Evolutionary conservation across 2,113 vertebrate genomes (phyloP), one percentile per base, ranked within the genome.

Genomic region (Calypte anna): DNA sequence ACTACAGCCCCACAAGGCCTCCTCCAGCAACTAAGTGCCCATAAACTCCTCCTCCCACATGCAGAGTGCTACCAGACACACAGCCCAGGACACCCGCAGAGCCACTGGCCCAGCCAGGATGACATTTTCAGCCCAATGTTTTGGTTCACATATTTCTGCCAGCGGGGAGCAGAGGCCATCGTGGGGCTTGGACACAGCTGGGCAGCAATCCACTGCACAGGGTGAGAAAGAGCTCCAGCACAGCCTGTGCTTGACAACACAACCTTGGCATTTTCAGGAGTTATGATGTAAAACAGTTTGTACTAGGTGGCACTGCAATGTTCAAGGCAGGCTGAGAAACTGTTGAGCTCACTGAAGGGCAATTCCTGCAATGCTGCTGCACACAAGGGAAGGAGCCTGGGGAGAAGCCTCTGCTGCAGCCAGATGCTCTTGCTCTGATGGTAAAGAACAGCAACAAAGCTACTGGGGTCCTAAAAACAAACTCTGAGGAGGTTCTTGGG

Each of bases 11-110:
- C 5, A 28, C 21, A 16, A 68, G 50, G 31, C 24, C 48, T 69
- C 7, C 15, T 15, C 13, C 46, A 11, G 36, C 0, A 0, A 50
- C 19, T 12, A 15, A 15, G 3, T 38, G 50, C 44, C 50, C 3
- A 0, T 5, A 2, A 53, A 9, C 8, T 23, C 51, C 31, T 27
- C 7, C n/a, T 20, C 7, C 5, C 3, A 2, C 0, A 0, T 3
- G 19, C 10, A 3, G 0, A 1, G n/a, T 11, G n/a, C 19, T 55
- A 24, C 55, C 24, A 6, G 33, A 5, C 0, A 17, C 0, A 7
- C 55, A 53, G 2, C 24, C 48, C 23, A 1, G 53, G 70, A 50
- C 1, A 0, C 7, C 6, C 1, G 4, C n/a, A 17, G 38, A 63
- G 81, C 48, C 44, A 43, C 70, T 21, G 24, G 61, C 44, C 22